These are phyloP conservation scores for Eulithis testata DNA, from an alignment of 2,888 invertebrate genomes.

Conservation along the genomic window DNA sequence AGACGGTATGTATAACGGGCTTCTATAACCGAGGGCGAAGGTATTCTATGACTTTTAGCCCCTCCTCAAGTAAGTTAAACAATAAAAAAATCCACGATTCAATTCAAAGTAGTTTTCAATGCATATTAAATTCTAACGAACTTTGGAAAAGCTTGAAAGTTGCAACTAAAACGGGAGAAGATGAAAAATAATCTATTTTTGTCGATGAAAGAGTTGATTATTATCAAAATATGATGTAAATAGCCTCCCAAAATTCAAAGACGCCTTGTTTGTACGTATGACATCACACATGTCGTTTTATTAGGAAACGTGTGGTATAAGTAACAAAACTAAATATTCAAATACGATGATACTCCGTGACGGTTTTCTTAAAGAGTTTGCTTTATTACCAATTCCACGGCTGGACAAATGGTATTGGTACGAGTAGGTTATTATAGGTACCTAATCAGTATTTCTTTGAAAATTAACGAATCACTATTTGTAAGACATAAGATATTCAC, in stretches of 20 bases:
- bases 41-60: constrained; percentile 34
- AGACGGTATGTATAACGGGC: constrained; percentile 54
- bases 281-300: constrained; percentile 40
- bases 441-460: constrained; percentile 49
- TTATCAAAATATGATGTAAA: constrained; percentile 1
- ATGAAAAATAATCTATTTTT: constrained; percentile 7
- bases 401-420: constrained; percentile 47
- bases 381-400: constrained; percentile 70
- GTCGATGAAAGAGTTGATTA: constrained; percentile 12
- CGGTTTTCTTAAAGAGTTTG: constrained; percentile 54
- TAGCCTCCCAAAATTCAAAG: constrained; percentile 5
- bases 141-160: neutral
- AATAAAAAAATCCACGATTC: constrained; percentile 12
- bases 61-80: constrained; percentile 26
- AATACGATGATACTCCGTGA: constrained; percentile 59
- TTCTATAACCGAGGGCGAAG: constrained; percentile 49
- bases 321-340: constrained; percentile 48
- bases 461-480: constrained; percentile 53
- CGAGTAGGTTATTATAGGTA: too few species aligned
- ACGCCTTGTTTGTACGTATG: constrained; percentile 29
- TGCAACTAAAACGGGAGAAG: neutral
- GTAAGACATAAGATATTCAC: constrained; percentile 41
- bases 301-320: constrained; percentile 45
- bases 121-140: constrained; percentile 5
- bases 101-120: constrained; percentile 1